A percentile compares a stretch with the other conserved stretches of the same genome.
Conservation (phyloP, 2,113 vertebrate genomes). For the Pseudopipra pipra region DNA sequence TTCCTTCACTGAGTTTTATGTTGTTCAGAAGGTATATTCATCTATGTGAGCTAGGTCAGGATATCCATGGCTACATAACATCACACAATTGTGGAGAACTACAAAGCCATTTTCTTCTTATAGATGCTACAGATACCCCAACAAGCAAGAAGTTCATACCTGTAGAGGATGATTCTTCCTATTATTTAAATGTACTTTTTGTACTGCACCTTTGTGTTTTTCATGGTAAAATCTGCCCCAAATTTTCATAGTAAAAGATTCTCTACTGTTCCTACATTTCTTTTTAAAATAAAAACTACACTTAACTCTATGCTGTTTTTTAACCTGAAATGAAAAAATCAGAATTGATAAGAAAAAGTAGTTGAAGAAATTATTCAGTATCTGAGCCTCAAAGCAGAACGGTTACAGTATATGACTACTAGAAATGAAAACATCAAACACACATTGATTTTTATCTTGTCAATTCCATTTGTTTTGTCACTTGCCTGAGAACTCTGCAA, state of each 20-base stretch:
- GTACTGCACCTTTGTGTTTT: not conserved
- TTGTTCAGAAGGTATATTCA: not conserved
- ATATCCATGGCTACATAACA: not conserved
- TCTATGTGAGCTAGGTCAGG: not conserved
- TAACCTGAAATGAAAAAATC: not conserved
- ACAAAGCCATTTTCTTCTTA: not conserved
- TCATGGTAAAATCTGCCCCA: not conserved
- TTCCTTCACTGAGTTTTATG: not conserved
- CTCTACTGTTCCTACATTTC: not conserved
- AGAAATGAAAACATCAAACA: constrained; percentile 77
- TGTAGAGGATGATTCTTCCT: not conserved
- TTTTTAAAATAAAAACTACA: not conserved
- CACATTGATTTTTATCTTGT: constrained; percentile 65
- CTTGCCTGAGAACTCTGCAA: constrained; percentile 1
- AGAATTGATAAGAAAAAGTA: not conserved
- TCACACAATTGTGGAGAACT: not conserved
- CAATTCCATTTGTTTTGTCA: constrained; percentile 66
- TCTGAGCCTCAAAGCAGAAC: constrained; percentile 25
- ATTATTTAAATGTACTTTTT: not conserved
- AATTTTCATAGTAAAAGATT: not conserved
- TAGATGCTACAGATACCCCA: not conserved
- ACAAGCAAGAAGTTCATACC: not conserved
- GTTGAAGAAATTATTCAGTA: not conserved
- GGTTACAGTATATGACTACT: constrained; percentile 33
- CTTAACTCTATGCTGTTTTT: not conserved